Evolutionary conservation across 2,113 vertebrate genomes (phyloP).

Genomic region (Oncorhynchus gorbuscha): DNA sequence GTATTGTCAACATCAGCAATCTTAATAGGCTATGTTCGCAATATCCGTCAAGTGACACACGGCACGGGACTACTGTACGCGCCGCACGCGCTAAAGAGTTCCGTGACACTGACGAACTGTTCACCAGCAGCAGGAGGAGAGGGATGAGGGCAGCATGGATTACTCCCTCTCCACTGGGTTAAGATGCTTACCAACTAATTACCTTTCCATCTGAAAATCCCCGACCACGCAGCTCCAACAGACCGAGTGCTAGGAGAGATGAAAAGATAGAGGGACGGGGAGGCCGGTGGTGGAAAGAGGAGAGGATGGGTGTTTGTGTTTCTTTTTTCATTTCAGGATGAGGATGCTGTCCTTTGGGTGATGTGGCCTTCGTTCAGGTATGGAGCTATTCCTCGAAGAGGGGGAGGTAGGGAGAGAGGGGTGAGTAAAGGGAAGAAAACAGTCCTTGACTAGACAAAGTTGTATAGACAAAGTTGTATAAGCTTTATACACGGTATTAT

Average conservation of each 20-base stretch:
- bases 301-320: not conserved
- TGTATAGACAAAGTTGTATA: too few relatives aligned
- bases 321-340: not conserved
- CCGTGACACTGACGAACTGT: too few relatives aligned
- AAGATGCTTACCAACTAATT: slow-evolving; percentile 78
- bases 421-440: too few relatives aligned
- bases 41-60: not conserved
- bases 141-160: slow-evolving; percentile 62
- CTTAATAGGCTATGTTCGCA: too few relatives aligned
- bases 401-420: too few relatives aligned
- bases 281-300: not conserved
- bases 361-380: too few relatives aligned
- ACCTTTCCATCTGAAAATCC: slow-evolving; percentile 66
- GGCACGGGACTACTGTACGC: not conserved
- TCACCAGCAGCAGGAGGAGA: slow-evolving; percentile 45
- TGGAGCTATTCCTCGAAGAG: too few relatives aligned
- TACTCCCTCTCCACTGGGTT: slow-evolving; percentile 68
- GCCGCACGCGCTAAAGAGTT: too few relatives aligned
- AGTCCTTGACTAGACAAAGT: too few relatives aligned
- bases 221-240: slow-evolving; percentile 51
- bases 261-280: slow-evolving; percentile 8
- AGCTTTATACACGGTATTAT: too few relatives aligned
- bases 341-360: not conserved
- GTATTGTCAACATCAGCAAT: not conserved
- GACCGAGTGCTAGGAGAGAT: slow-evolving; percentile 28